Evolutionary conservation across 2,888 invertebrate species (phyloP), one percentile per base, ranked within the genome.

Genomic region (Craniophora ligustri): DNA sequence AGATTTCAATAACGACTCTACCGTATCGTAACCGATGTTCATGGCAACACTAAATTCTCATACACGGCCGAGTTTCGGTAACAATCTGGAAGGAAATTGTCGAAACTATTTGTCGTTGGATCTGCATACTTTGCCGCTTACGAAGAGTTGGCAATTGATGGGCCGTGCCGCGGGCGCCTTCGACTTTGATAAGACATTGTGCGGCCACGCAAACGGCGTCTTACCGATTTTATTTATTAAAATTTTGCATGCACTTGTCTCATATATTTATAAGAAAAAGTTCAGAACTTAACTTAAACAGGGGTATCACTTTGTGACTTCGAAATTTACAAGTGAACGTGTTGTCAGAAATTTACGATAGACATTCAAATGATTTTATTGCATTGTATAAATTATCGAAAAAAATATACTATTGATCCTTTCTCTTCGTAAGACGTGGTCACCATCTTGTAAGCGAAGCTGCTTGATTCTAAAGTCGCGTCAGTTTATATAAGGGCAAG

Each of bases 111-210:
- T 69, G 75, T 68, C 59, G 63, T 64, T 59, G 61, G 51, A 72
- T 72, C 69, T 75, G 72, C 79, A 75, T 76, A 72, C 61, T 75
- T n/a, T 76, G 54, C 46, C 56, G 55, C 66, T 73, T 69, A 72
- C 72, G 70, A 48, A 60, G 67, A 74, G 65, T 79, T 75, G 47
- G 54, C 41, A 71, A 74, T 73, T 74, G 78, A 79, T 73, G 67
- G 72, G 57, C 60, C 60, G 56, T 35, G 54, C 62, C 69, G 58
- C 57, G 57, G 58, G 62, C 62, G 46, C 63, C 64, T 68, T 61
- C 45, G 67, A 67, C 68, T 69, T 67, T 55, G 60, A 75, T 72
- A 68, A 71, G 59, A 63, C 65, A 67, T 39, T 32, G 51, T 57
- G 39, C 15, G 73, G 73, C 70, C 41, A 60, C 31, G 19, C 56